Evolutionary conservation across 2,797 vertebrate genomes (phyloP), one percentile per base, ranked within the genome.

Genomic region (Pogonophryne albipinna): DNA sequence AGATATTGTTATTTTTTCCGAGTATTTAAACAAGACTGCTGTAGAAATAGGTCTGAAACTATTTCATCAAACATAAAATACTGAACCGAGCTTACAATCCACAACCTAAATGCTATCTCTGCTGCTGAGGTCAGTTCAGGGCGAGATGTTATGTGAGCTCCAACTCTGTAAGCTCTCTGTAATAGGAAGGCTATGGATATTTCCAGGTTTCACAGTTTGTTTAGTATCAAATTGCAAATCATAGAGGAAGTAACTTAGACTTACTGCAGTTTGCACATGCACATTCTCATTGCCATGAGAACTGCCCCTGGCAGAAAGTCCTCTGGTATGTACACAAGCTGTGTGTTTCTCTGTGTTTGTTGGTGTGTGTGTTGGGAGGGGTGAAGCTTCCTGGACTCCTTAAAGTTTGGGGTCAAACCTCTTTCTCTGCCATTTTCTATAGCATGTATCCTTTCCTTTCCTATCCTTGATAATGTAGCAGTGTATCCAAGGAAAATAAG

Each of bases 81-180:
- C 58, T 79, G 42, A 70, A 56, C 57, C 31, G 61, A 23, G 50
- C 47, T 60, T 51, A 6, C 23, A 12, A 27, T 59, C 42, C 66
- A 63, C 52, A 62, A 45, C 70, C 10, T 69, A 66, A 79, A 69
- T 27, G 34, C 15, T 27, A 16, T 34, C 71, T 41, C 67, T 68
- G 13, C 64, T 73, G n/a, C 20, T 58, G 61, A 71, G 27, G 0
- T 53, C 50, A 73, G 27, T 71, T 60, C 9, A 56, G 70, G 49
- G 60, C 44, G 27, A 75, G 45, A 58, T 76, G 23, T 83, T 50
- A 78, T 82, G 47, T 76, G 58, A 83, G 67, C 47, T 44, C 31
- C 38, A 51, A 4, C 63, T 34, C 42, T 55, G 8, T 16, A 34
- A 64, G 27, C 60, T 45, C n/a, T 75, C 1, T 66, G 1, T 77